A percentile compares a stretch with the other conserved stretches of the same genome.
These are phyloP conservation scores for Scomber colias DNA, from an alignment of 2,113 vertebrate genomes.

Conservation along the genomic window DNA sequence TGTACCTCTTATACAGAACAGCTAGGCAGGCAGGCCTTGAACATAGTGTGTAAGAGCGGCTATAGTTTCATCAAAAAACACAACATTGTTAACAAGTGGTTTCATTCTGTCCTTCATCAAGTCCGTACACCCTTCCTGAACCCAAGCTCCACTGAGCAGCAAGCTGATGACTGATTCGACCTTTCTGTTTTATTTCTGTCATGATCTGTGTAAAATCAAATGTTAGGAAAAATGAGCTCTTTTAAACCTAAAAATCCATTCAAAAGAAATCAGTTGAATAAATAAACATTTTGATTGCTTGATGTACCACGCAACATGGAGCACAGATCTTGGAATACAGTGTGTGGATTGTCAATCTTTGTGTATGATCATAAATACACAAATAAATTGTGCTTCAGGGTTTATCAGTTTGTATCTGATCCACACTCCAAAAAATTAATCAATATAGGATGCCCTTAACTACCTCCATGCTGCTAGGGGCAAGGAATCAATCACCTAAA, in stretches of 20 bases:
- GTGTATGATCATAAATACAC: constrained; percentile 7
- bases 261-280: constrained; percentile 68
- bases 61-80: constrained; percentile 29
- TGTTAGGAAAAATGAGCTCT: constrained; percentile 22
- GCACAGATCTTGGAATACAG: constrained; percentile 46
- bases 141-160: constrained; percentile 16
- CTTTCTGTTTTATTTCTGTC: constrained; percentile 63
- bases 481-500: constrained; percentile 43
- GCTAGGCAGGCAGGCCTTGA: too few relatives aligned
- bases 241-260: constrained; percentile 59
- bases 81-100: constrained; percentile 1
- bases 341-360: constrained; percentile 28
- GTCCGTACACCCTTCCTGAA: constrained; percentile 11
- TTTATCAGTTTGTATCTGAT: constrained; percentile 33
- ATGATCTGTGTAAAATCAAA: constrained; percentile 59
- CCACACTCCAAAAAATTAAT: constrained; percentile 35
- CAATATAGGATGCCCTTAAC: constrained; percentile 17
- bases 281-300: constrained; percentile 77
- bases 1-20: too few relatives aligned
- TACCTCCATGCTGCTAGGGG: neutral
- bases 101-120: constrained; percentile 4
- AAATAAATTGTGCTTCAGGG: constrained; percentile 27
- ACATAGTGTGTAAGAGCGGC: too few relatives aligned
- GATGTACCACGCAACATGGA: constrained; percentile 43
- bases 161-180: constrained; percentile 50